Percentiles rank a stretch among this genome's conserved stretches.
These are phyloP conservation scores for Lasiurus borealis DNA, from an alignment of 2,113 vertebrate species.

Conservation along the genomic window DNA sequence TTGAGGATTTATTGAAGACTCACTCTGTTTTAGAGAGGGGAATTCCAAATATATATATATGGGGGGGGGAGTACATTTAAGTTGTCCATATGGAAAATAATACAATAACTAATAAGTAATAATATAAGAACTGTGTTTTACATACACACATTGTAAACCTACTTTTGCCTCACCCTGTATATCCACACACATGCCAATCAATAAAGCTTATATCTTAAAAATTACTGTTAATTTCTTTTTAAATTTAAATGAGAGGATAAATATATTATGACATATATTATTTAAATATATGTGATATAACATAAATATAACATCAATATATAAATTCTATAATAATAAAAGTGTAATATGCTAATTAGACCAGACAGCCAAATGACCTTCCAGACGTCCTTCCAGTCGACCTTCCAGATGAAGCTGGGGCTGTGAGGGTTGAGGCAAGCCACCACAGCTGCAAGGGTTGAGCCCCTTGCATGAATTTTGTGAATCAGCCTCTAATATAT, in stretches of 20 bases:
- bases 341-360: no score
- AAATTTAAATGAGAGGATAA: slow-evolving; percentile 18
- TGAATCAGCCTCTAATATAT: no score
- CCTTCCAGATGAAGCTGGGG: no score
- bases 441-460: no score
- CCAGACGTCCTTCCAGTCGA: no score
- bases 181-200: neutral
- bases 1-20: neutral
- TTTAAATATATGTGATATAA: neutral
- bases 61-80: neutral
- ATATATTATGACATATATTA: neutral
- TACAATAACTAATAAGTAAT: neutral
- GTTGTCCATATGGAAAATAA: neutral
- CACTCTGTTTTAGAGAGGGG: neutral
- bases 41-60: neutral
- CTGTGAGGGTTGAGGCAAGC: no score
- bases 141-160: neutral
- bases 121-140: neutral
- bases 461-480: no score
- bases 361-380: no score
- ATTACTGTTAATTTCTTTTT: neutral
- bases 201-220: neutral
- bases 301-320: neutral
- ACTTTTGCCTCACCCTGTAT: neutral
- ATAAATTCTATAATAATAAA: neutral